A percentile compares a stretch with the other conserved stretches of the same genome.
Conservation (phyloP, 2,797 vertebrate genomes). For the Manis javanica region DNA sequence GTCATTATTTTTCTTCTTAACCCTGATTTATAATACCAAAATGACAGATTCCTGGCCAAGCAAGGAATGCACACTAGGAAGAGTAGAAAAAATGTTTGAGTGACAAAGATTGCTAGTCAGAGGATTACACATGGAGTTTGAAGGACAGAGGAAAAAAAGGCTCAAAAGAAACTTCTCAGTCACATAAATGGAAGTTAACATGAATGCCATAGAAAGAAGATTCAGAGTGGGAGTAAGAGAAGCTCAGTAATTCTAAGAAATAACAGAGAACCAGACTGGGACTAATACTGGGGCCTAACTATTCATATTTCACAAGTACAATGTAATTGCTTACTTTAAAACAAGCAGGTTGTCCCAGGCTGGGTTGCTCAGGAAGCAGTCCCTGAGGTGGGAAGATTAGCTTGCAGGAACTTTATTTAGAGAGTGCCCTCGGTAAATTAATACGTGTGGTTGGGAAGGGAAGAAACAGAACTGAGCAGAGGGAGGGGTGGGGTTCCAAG, state of each 20-base stretch:
- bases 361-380: neutral
- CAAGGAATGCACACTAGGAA: slow-evolving; percentile 7
- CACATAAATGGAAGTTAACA: neutral
- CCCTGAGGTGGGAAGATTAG: neutral
- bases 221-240: neutral
- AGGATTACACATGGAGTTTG: neutral
- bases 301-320: neutral
- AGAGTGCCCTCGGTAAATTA: neutral
- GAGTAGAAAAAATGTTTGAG: neutral
- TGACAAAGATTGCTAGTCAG: neutral
- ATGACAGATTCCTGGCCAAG: neutral
- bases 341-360: neutral
- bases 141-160: neutral
- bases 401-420: neutral
- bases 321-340: neutral
- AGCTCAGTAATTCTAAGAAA: neutral
- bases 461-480: neutral
- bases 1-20: neutral
- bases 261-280: neutral
- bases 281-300: neutral
- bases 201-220: neutral
- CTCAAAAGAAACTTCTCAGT: slow-evolving; percentile 16
- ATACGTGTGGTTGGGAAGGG: neutral
- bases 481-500: neutral
- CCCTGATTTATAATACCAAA: slow-evolving; percentile 20